Evolutionary conservation across 1,140 invertebrate species (phyloP).

Genomic region (Anastrepha obliqua): DNA sequence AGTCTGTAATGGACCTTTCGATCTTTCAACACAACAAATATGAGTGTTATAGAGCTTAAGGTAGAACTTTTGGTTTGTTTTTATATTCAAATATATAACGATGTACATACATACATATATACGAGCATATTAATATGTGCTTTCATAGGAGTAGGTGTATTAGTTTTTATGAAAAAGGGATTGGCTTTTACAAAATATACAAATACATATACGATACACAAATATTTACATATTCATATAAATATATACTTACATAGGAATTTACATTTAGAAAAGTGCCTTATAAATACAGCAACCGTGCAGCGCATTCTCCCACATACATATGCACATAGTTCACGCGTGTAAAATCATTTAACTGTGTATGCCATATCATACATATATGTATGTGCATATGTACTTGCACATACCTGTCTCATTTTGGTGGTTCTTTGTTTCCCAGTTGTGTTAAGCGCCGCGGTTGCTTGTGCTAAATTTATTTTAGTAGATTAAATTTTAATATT

Average conservation of each 20-base stretch:
- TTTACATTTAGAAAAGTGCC: conserved; percentile 18
- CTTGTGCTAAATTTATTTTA: neutral
- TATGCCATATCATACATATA: neutral
- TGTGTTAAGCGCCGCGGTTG: neutral
- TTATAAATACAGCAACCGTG: conserved; percentile 10
- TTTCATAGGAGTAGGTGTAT: neutral
- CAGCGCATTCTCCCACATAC: neutral
- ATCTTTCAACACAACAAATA: neutral
- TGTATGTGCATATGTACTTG: neutral
- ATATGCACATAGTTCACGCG: neutral
- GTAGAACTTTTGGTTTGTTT: no score
- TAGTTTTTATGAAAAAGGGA: conserved; percentile 35
- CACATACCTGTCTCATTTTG: neutral
- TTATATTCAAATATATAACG: no score
- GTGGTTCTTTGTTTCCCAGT: neutral
- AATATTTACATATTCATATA: conserved; percentile 1
- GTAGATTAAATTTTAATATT: neutral
- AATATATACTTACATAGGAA: neutral
- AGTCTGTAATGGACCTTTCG: no score
- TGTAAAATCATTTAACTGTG: neutral
- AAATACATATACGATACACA: conserved; percentile 23
- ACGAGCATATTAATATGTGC: neutral
- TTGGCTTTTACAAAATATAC: neutral
- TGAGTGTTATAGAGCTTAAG: neutral
- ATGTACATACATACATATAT: no score